These are phyloP conservation scores for Calliopum simillimum DNA, from an alignment of 2,888 invertebrate species.

Conservation along the genomic window DNA sequence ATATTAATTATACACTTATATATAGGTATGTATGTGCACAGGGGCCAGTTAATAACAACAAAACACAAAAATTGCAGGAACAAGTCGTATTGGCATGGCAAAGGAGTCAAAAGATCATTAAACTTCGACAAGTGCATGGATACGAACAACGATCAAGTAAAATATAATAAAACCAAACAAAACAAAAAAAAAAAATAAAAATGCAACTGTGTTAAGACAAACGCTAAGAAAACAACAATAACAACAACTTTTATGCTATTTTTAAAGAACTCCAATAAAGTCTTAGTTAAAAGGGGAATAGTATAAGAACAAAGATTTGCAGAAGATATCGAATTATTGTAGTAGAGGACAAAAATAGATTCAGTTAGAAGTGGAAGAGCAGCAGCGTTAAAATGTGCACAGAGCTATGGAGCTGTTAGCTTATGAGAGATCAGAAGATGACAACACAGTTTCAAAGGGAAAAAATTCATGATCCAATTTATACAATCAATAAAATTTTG, in stretches of 20 bases:
- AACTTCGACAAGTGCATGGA: constrained; percentile 22
- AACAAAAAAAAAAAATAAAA: background rate
- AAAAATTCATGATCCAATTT: too few relatives aligned
- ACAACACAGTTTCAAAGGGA: too few relatives aligned
- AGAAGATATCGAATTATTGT: background rate
- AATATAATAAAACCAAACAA: constrained; percentile 1
- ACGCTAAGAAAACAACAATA: too few relatives aligned
- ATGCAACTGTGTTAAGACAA: background rate
- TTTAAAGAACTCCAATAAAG: constrained; percentile 6
- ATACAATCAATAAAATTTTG: too few relatives aligned
- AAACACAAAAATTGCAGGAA: too few relatives aligned
- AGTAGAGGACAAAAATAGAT: too few relatives aligned
- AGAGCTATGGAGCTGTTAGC: constrained; percentile 3
- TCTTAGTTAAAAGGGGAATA: background rate
- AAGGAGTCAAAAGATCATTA: constrained; percentile 24
- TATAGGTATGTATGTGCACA: too few relatives aligned
- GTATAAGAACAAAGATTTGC: background rate
- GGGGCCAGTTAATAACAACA: too few relatives aligned
- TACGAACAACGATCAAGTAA: constrained; percentile 9
- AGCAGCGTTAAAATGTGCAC: background rate
- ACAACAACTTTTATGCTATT: constrained; percentile 11
- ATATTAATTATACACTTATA: too few relatives aligned
- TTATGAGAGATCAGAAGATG: too few relatives aligned
- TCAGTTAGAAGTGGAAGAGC: background rate
- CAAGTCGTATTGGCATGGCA: background rate